Percentiles rank a stretch among this genome's conserved stretches.
phyloP scores from a whole-genome alignment of 2,113 vertebrate genomes.

The Melospiza melodia region DNA sequence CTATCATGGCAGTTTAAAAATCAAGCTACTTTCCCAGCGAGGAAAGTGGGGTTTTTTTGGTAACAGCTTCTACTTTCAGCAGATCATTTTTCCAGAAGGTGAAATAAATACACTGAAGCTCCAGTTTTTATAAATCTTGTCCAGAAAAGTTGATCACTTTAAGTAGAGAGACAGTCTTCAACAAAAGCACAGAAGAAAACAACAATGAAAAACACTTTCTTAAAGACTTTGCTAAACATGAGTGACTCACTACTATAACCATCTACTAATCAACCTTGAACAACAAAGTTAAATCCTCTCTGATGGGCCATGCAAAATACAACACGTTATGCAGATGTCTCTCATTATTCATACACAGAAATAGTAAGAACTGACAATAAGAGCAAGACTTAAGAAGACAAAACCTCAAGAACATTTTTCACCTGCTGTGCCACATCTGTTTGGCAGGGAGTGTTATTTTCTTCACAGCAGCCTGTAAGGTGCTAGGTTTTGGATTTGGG shows the following conservation, averaged over 20 bases:
- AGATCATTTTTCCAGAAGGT: not conserved
- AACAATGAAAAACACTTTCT: not conserved
- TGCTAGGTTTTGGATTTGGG: not conserved
- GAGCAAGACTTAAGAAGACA: not conserved
- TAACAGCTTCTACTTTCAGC: not conserved
- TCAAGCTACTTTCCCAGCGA: not conserved
- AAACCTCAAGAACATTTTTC: not conserved
- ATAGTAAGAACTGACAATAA: not conserved
- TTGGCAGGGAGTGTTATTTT: not conserved
- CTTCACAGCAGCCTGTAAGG: not conserved
- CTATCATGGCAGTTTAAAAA: not conserved
- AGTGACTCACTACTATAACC: not conserved
- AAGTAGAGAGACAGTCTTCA: not conserved
- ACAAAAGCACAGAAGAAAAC: not conserved
- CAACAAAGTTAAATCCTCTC: not conserved
- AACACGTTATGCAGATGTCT: accelerated
- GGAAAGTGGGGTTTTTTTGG: accelerated
- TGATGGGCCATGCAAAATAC: not conserved
- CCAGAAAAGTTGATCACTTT: not conserved
- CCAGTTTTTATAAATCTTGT: not conserved
- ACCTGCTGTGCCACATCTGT: not conserved
- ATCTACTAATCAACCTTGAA: not conserved
- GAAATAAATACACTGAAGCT: not conserved
- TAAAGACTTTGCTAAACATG: not conserved
- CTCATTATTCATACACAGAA: not conserved